Conservation (phyloP, 2,888 invertebrate genomes). For the Ophion costatus region DNA sequence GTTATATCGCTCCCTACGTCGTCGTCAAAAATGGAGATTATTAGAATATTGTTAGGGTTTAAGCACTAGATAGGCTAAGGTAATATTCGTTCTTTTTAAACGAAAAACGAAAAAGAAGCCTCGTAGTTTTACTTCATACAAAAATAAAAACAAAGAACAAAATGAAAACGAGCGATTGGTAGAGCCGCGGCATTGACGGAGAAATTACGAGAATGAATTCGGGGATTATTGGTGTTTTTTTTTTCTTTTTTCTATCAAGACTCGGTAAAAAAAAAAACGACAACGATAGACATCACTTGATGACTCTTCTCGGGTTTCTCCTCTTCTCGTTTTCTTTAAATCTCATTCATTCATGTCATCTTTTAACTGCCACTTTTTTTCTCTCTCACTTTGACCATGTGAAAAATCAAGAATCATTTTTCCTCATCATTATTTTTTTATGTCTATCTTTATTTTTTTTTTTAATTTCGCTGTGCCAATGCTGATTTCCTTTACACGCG, state of each 20-base stretch:
- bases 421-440: conserved; percentile 29
- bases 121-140: conserved; percentile 57
- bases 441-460: conserved; percentile 22
- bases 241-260: conserved; percentile 26
- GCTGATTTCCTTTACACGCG: conserved; percentile 56
- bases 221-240: conserved; percentile 23
- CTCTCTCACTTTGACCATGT: conserved; percentile 29
- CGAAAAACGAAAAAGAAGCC: conserved; percentile 49
- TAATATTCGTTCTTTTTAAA: conserved; percentile 65
- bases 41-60: conserved; percentile 75
- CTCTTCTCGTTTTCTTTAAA: conserved; percentile 50
- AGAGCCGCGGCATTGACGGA: conserved; percentile 70
- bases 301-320: conserved; percentile 20
- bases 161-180: conserved; percentile 59
- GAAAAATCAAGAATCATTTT: conserved; percentile 41
- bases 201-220: conserved; percentile 51
- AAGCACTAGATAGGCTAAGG: conserved; percentile 65
- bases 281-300: conserved; percentile 35
- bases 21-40: conserved; percentile 81
- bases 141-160: conserved; percentile 36
- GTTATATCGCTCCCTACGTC: conserved; percentile 38
- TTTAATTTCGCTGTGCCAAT: conserved; percentile 65
- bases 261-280: conserved; percentile 16
- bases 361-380: conserved; percentile 49
- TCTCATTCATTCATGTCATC: conserved; percentile 52